phyloP scores from a whole-genome alignment of 2,113 vertebrate species.

The Semicossyphus pulcher region DNA sequence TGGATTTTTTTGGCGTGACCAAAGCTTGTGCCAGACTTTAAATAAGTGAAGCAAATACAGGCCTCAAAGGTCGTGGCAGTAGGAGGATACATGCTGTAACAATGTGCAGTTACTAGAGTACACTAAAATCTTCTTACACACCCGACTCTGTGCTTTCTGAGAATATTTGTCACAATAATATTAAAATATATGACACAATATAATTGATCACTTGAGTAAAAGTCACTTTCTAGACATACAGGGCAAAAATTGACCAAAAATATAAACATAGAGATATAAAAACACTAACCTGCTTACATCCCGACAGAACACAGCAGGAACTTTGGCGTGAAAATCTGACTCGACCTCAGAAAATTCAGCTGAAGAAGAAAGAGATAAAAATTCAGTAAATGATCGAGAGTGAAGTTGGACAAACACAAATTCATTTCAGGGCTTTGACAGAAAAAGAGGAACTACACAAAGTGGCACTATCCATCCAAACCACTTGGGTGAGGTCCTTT shows the following conservation, averaged over 20 bases:
- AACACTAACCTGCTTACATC: conserved; percentile 88
- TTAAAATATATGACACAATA: no score
- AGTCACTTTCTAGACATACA: not conserved
- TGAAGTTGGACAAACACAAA: not conserved
- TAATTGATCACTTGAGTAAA: no score
- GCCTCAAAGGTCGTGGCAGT: not conserved
- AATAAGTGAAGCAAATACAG: not conserved
- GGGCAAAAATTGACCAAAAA: not conserved
- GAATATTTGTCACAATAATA: no score
- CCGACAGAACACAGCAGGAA: conserved; percentile 96
- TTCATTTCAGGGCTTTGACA: not conserved
- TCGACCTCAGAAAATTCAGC: conserved; percentile 93
- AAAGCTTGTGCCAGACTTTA: not conserved
- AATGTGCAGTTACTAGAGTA: not conserved
- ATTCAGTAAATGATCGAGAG: not conserved
- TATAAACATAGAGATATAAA: not conserved
- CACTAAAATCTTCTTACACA: not conserved
- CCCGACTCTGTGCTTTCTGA: not conserved
- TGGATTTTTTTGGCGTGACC: not conserved
- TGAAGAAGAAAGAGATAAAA: conserved; percentile 61
- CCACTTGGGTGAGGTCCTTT: no score
- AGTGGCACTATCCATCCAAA: not conserved
- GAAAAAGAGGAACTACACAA: not conserved
- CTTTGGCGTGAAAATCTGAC: conserved; percentile 99
- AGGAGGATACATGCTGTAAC: not conserved